Percentiles rank a stretch among this genome's conserved stretches.
These are phyloP conservation scores for Halocynthia roretzi DNA, from an alignment of 23 tunicate genomes.

Conservation along the genomic window DNA sequence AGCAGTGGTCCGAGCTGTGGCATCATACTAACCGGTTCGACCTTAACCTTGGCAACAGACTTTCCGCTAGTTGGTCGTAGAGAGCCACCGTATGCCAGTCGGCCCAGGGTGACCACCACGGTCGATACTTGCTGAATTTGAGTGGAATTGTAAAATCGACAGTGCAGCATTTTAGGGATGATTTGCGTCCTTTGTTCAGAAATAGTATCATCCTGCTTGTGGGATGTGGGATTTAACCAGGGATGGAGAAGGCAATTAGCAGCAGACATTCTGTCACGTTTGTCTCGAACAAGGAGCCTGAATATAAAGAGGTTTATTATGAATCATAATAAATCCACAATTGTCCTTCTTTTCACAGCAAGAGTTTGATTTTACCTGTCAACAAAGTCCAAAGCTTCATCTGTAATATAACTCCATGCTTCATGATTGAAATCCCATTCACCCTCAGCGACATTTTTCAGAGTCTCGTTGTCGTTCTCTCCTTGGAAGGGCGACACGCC, in stretches of 20 bases:
- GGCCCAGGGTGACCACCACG: slow-evolving; percentile 64
- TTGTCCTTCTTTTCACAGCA: background rate
- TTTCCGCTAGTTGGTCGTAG: slow-evolving; percentile 69
- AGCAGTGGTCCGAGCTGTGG: slow-evolving; percentile 77
- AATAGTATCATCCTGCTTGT: slow-evolving; percentile 33
- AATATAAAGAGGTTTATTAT: background rate
- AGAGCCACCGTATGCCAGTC: slow-evolving; percentile 81
- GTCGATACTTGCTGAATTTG: slow-evolving; percentile 44
- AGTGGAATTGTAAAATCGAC: slow-evolving; percentile 72
- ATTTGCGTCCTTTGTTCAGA: slow-evolving; percentile 59
- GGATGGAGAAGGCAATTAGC: slow-evolving; percentile 86
- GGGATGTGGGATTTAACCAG: slow-evolving; percentile 45
- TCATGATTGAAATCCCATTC: slow-evolving; percentile 76
- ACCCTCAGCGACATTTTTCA: slow-evolving; percentile 62
- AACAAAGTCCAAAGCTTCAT: slow-evolving; percentile 83
- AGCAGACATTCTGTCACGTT: slow-evolving; percentile 77
- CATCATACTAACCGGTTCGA: slow-evolving; percentile 62
- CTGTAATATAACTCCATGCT: slow-evolving; percentile 62
- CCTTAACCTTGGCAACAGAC: slow-evolving; percentile 80
- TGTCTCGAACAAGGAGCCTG: slow-evolving; percentile 64
- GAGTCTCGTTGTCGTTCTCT: slow-evolving; percentile 63
- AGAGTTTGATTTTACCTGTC: slow-evolving; percentile 49
- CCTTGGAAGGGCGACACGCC: slow-evolving; percentile 93
- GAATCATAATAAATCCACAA: background rate
- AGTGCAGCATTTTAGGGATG: slow-evolving; percentile 80